Conservation (phyloP, 2,888 invertebrate genomes). For the Mythimna pallens region DNA sequence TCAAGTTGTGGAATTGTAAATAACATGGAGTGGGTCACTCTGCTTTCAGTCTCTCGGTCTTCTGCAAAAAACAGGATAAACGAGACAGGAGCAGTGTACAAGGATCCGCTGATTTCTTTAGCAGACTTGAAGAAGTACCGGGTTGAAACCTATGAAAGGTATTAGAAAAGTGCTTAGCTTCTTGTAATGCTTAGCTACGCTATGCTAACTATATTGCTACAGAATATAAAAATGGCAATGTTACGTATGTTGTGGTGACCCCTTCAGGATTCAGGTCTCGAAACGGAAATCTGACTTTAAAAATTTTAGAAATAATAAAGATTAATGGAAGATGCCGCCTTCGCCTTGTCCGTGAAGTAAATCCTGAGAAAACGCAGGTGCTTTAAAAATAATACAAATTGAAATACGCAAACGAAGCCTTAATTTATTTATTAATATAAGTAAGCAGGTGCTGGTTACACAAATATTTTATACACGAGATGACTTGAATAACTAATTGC, state of each 20-base stretch:
- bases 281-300: background rate
- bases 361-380: constrained; percentile 4
- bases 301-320: background rate
- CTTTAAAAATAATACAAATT: constrained; percentile 23
- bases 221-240: background rate
- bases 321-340: constrained; percentile 4
- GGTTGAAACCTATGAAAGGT: background rate
- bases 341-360: background rate
- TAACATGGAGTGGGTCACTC: no score
- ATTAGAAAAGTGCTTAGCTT: background rate
- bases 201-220: background rate
- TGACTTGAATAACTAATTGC: constrained; percentile 42
- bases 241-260: background rate
- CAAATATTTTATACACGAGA: constrained; percentile 39
- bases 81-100: background rate
- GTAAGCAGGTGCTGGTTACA: constrained; percentile 38
- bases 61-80: background rate
- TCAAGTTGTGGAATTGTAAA: background rate
- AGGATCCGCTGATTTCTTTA: no score
- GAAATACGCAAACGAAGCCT: constrained; percentile 30
- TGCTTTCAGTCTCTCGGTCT: background rate
- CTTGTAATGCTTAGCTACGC: constrained; percentile 1
- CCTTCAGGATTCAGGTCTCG: background rate
- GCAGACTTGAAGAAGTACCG: no score
- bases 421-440: constrained; percentile 3